These are phyloP conservation scores for Saturnia japonica DNA, from an alignment of 2,888 invertebrate genomes.

Conservation along the genomic window DNA sequence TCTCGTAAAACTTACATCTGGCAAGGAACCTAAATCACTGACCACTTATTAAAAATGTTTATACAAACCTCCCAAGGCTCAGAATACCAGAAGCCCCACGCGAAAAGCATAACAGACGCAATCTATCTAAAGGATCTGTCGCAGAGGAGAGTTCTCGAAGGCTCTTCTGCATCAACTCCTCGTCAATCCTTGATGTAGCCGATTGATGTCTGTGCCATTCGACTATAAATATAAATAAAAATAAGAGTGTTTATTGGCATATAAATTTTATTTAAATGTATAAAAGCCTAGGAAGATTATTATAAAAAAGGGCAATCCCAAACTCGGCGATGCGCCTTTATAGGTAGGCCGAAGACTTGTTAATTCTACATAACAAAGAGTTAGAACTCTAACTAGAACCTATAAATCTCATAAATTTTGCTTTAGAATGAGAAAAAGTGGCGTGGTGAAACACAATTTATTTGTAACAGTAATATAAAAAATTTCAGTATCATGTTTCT, in stretches of 20 bases:
- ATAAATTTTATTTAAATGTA: not conserved
- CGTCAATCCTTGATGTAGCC: slow-evolving; percentile 88
- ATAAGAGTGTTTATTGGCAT: not conserved
- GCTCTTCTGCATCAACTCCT: slow-evolving; percentile 89
- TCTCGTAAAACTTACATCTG: not conserved
- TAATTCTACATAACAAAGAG: not conserved
- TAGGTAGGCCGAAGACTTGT: not conserved
- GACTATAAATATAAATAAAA: slow-evolving; percentile 53
- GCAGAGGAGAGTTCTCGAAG: slow-evolving; percentile 84
- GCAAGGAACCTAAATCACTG: not conserved
- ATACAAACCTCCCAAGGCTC: slow-evolving; percentile 89
- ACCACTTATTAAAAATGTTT: not conserved
- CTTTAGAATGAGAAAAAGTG: too few species aligned
- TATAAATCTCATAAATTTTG: too few species aligned
- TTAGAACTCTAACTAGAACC: too few species aligned
- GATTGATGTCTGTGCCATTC: slow-evolving; percentile 86
- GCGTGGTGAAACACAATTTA: too few species aligned
- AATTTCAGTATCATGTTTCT: too few species aligned
- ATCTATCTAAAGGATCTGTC: slow-evolving; percentile 90
- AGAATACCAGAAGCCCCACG: slow-evolving; percentile 95
- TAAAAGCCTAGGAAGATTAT: not conserved
- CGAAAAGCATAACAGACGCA: slow-evolving; percentile 91
- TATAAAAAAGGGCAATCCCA: too few species aligned
- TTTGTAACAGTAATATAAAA: too few species aligned
- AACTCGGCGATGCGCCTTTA: not conserved